Evolutionary conservation across 1,140 invertebrate genomes (phyloP).

Genomic region (Bradynema listronoti): DNA sequence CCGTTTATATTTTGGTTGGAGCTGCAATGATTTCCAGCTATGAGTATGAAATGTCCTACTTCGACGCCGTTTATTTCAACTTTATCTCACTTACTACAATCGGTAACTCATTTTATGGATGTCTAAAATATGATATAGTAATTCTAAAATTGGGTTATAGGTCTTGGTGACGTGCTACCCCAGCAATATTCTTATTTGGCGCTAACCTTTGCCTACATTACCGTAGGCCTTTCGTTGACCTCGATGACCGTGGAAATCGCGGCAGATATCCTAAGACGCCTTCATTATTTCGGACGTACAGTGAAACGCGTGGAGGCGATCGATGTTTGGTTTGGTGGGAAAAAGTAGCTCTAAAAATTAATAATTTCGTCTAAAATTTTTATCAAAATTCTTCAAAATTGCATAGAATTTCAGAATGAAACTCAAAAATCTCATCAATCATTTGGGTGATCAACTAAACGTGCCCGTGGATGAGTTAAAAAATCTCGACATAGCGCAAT

Average conservation of each 20-base stretch:
- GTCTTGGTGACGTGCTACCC: constrained; percentile 51
- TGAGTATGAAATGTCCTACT: constrained; percentile 52
- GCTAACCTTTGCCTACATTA: constrained; percentile 49
- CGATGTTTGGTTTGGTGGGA: constrained; percentile 54
- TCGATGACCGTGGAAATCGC: constrained; percentile 56
- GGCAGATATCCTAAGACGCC: constrained; percentile 47
- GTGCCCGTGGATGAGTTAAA: constrained; percentile 36
- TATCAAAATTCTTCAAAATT: constrained; percentile 3
- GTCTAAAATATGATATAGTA: too few species aligned
- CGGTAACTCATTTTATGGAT: too few species aligned
- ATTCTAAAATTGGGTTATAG: neutral
- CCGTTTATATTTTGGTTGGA: constrained; percentile 40
- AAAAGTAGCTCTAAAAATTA: constrained; percentile 41
- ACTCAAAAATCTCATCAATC: constrained; percentile 45
- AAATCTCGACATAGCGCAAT: constrained; percentile 33
- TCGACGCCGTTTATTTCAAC: constrained; percentile 51
- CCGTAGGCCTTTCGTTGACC: constrained; percentile 47
- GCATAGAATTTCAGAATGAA: constrained; percentile 41
- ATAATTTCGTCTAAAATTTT: neutral
- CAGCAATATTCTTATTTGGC: constrained; percentile 36
- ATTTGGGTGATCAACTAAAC: constrained; percentile 50
- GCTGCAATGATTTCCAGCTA: constrained; percentile 39
- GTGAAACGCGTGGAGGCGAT: constrained; percentile 46
- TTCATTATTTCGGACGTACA: constrained; percentile 54
- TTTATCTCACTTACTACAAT: constrained; percentile 51